Percentiles rank a stretch among this genome's conserved stretches.
Conservation (phyloP, 2,113 vertebrate species). For the Python bivittatus region DNA sequence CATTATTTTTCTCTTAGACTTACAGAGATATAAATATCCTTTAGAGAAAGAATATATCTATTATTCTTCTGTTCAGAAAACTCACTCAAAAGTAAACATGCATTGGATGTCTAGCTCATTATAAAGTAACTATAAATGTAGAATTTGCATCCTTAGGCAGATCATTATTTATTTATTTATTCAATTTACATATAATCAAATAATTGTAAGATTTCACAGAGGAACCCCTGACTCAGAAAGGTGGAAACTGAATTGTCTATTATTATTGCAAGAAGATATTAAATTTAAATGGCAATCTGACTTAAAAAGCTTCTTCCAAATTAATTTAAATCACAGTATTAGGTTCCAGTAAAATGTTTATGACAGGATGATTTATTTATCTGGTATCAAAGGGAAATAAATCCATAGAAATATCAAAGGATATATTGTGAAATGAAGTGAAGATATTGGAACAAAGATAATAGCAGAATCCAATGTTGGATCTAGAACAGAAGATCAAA, state of each 20-base stretch:
- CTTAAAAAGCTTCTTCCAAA: background rate
- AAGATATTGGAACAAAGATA: background rate
- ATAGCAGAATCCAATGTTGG: background rate
- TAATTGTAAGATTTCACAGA: background rate
- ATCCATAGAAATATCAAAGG: background rate
- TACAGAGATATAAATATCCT: background rate
- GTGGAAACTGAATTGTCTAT: background rate
- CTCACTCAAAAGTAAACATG: background rate
- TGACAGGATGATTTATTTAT: no score
- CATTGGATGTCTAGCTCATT: background rate
- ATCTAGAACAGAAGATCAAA: background rate
- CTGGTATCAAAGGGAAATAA: background rate
- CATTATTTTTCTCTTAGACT: background rate
- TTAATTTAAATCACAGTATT: background rate
- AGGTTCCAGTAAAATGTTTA: no score
- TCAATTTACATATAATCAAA: background rate
- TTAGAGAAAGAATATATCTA: background rate
- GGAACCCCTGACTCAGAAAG: background rate
- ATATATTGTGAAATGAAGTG: background rate
- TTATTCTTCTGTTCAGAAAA: background rate
- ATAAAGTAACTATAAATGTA: background rate
- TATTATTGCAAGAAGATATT: background rate
- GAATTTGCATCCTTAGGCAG: background rate
- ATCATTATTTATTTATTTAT: background rate
- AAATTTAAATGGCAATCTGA: background rate